Conservation (phyloP, 1,140 invertebrate species). For the Drosophila kikkawai region DNA sequence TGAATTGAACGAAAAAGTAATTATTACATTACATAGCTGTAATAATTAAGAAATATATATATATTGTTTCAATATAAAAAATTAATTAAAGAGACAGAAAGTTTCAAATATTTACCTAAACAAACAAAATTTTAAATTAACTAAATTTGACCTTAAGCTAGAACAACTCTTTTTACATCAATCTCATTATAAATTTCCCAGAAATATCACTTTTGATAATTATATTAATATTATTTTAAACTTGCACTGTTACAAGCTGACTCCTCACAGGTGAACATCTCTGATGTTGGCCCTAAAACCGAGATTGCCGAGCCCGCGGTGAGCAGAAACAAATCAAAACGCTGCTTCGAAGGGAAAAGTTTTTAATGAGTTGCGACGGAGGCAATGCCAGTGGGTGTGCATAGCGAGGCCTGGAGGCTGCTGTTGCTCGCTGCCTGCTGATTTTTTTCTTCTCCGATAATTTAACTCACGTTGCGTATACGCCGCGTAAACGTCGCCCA, state of each 20-base stretch:
- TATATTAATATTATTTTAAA: constrained; percentile 32
- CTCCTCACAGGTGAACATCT: constrained; percentile 6
- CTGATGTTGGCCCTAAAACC: constrained; percentile 10
- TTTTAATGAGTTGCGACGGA: constrained; percentile 74
- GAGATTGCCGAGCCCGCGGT: constrained; percentile 21
- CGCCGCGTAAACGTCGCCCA: constrained; percentile 41
- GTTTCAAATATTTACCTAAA: too few species aligned
- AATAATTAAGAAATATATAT: too few species aligned
- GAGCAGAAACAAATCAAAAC: constrained; percentile 63
- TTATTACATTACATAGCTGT: too few species aligned
- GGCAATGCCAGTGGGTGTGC: constrained; percentile 17
- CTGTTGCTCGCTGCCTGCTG: not conserved
- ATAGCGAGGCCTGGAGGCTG: constrained; percentile 7
- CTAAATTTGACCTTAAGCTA: too few species aligned
- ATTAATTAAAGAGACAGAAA: too few species aligned
- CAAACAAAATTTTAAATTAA: too few species aligned
- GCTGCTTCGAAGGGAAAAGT: constrained; percentile 63
- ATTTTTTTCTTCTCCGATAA: constrained; percentile 59
- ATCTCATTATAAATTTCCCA: not conserved
- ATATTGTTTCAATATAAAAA: too few species aligned
- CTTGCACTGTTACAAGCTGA: not conserved
- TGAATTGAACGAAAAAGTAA: not conserved
- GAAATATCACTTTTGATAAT: not conserved
- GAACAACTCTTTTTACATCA: not conserved
- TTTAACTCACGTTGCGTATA: constrained; percentile 73